phyloP scores from a whole-genome alignment of 2,888 invertebrate genomes.

The Perdita meconis region DNA sequence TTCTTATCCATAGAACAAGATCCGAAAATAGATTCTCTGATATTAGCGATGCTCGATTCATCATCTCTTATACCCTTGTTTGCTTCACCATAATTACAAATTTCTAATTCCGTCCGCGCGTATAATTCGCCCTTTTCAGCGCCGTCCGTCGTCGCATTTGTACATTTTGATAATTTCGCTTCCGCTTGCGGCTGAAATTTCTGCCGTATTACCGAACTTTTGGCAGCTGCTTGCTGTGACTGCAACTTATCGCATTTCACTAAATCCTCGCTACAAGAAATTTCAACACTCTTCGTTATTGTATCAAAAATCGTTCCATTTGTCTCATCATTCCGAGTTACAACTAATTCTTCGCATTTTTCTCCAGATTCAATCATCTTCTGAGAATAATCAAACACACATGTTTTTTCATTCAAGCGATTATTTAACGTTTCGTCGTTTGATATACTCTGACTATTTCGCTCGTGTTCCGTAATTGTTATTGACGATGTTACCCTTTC shows the following conservation, averaged over 20 bases:
- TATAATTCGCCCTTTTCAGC: constrained; percentile 40
- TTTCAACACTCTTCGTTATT: constrained; percentile 6
- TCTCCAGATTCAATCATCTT: constrained; percentile 7
- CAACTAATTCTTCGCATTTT: constrained; percentile 17
- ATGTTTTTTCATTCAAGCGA: constrained; percentile 14
- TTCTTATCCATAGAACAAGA: constrained; percentile 57
- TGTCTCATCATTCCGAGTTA: constrained; percentile 14
- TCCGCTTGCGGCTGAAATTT: constrained; percentile 39
- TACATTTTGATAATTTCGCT: constrained; percentile 36
- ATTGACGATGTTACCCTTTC: constrained; percentile 34
- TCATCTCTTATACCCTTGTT: constrained; percentile 35
- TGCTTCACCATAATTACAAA: constrained; percentile 50
- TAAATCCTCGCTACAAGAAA: not conserved
- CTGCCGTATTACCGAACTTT: constrained; percentile 27
- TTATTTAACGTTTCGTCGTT: constrained; percentile 15
- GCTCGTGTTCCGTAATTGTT: constrained; percentile 18
- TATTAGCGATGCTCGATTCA: constrained; percentile 44
- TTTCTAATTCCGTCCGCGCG: constrained; percentile 56
- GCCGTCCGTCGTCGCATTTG: constrained; percentile 38
- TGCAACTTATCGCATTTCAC: constrained; percentile 19
- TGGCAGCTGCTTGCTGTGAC: not conserved
- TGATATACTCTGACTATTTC: constrained; percentile 12
- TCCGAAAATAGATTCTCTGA: constrained; percentile 64
- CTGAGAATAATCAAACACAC: constrained; percentile 13
- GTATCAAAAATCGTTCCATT: constrained; percentile 12